A percentile compares a stretch with the other conserved stretches of the same genome.
Evolutionary conservation across 2,797 vertebrate species (phyloP).

Genomic region (Xenentodon cancila): DNA sequence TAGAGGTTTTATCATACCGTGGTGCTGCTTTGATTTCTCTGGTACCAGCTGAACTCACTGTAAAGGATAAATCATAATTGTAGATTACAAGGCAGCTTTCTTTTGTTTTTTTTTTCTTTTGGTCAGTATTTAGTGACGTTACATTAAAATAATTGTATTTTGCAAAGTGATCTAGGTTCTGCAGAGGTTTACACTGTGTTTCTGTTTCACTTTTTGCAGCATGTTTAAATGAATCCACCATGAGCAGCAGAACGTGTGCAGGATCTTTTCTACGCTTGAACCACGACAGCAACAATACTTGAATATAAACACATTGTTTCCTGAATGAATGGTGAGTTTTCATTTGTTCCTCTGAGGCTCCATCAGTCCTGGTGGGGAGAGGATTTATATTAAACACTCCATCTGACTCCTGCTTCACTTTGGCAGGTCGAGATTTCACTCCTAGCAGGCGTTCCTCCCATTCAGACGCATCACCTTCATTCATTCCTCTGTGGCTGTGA

Average conservation of each 20-base stretch:
- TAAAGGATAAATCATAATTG: no score
- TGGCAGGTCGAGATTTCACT: constrained; percentile 30
- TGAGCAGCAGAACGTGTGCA: not conserved
- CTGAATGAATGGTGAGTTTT: constrained; percentile 10
- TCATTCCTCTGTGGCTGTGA: constrained; percentile 55
- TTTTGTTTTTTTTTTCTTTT: no score
- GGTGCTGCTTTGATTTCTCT: no score
- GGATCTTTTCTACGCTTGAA: not conserved
- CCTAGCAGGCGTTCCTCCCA: constrained; percentile 37
- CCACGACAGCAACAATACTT: not conserved
- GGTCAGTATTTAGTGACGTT: no score
- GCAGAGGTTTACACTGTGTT: no score
- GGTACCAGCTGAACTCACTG: no score
- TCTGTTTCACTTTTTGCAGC: no score
- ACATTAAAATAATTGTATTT: no score
- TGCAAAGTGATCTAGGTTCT: no score
- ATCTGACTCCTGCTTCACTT: constrained; percentile 21
- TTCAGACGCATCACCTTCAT: constrained; percentile 62
- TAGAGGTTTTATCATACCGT: no score
- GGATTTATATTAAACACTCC: constrained; percentile 21
- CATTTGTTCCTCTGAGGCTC: constrained; percentile 5
- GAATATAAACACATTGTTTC: not conserved
- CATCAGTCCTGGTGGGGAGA: constrained; percentile 15
- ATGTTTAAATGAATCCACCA: no score
- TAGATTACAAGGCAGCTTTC: no score